These are phyloP conservation scores for Diorhabda sublineata DNA, from an alignment of 1,140 invertebrate species.

Conservation along the genomic window DNA sequence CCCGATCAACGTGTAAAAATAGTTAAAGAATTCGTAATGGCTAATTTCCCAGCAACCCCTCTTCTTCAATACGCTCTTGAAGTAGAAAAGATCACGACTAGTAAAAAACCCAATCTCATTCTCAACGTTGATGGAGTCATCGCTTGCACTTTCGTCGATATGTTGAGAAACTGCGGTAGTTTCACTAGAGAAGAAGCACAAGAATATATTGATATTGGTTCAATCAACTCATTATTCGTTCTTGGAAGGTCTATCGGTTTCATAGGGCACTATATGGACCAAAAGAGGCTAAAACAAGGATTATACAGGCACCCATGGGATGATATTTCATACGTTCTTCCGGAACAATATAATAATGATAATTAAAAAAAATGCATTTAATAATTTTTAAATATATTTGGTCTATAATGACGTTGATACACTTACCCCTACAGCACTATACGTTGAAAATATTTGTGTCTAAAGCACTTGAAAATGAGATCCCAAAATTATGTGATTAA, in stretches of 20 bases:
- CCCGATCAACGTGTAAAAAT: conserved; percentile 97
- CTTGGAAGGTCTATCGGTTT: conserved; percentile 97
- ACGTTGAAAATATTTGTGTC: too few species aligned
- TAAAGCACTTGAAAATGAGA: too few species aligned
- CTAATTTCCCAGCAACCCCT: conserved; percentile 90
- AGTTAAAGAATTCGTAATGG: conserved; percentile 92
- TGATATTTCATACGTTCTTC: conserved; percentile 97
- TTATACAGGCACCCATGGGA: conserved; percentile 99
- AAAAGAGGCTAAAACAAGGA: conserved; percentile 97
- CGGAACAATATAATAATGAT: conserved; percentile 57
- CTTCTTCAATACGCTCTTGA: conserved; percentile 92
- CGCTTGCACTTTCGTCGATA: conserved; percentile 94
- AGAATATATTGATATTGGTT: conserved; percentile 96
- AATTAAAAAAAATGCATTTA: conserved; percentile 9
- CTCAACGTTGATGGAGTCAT: conserved; percentile 98
- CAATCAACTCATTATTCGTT: conserved; percentile 97
- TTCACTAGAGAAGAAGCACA: conserved; percentile 98
- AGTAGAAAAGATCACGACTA: conserved; percentile 98
- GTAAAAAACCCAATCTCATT: conserved; percentile 99
- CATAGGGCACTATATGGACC: conserved; percentile 98
- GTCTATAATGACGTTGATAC: too few species aligned
- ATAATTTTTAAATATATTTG: too few species aligned
- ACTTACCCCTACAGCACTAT: too few species aligned
- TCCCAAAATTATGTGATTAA: too few species aligned
- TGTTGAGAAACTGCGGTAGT: conserved; percentile 85